Conservation (phyloP, 1,140 invertebrate species). For the Formica exsecta region DNA sequence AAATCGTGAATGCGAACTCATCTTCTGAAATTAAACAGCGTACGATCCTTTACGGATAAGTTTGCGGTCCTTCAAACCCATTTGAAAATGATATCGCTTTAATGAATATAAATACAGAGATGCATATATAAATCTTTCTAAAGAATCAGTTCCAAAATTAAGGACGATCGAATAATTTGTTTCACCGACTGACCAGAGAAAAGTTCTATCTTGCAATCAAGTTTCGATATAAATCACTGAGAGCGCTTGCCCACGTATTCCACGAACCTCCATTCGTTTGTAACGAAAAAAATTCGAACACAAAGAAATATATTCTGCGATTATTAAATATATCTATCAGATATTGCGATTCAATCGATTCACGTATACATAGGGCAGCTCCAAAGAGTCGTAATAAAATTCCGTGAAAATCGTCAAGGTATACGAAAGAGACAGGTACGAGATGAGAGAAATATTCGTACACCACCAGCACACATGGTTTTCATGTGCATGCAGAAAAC, state of each 20-base stretch:
- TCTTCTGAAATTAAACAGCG: conserved; percentile 56
- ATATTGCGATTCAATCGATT: conserved; percentile 5
- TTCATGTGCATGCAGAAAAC: background rate
- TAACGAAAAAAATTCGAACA: background rate
- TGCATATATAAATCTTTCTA: conserved; percentile 18
- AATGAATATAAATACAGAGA: conserved; percentile 54
- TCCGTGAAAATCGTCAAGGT: background rate
- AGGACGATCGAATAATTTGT: conserved; percentile 32
- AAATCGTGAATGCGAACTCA: conserved; percentile 33
- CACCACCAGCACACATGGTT: background rate
- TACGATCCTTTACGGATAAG: conserved; percentile 17
- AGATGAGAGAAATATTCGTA: background rate
- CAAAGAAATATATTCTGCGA: background rate
- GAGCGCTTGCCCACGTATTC: conserved; percentile 1
- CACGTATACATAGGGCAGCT: background rate
- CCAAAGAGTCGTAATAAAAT: background rate
- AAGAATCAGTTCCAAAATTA: conserved; percentile 34
- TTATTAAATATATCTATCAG: background rate
- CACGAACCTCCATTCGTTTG: background rate
- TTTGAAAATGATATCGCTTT: conserved; percentile 35
- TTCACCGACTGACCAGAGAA: conserved; percentile 11
- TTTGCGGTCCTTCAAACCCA: conserved; percentile 37
- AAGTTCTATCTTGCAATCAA: conserved; percentile 21
- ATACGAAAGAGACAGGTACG: too few species aligned
- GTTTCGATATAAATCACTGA: conserved; percentile 22